phyloP scores from a whole-genome alignment of 2,113 vertebrate genomes.

The Amblyornis subalaris region DNA sequence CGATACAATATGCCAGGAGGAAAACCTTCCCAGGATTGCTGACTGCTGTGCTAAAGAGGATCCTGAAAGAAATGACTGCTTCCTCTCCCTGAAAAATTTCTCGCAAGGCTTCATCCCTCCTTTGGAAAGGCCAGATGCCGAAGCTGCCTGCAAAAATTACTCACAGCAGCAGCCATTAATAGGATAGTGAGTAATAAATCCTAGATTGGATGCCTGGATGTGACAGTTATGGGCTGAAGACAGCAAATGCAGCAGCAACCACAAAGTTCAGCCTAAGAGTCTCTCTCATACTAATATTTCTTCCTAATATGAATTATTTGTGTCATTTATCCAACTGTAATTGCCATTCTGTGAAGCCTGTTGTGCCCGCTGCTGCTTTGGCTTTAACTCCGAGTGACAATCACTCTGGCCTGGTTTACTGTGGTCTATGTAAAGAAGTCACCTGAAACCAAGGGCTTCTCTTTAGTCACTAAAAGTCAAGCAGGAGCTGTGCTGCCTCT shows the following conservation, averaged over 20 bases:
- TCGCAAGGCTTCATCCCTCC: neutral
- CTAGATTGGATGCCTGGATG: rapidly evolving
- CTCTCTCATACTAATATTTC: rapidly evolving
- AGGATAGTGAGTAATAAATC: slow-evolving; percentile 22
- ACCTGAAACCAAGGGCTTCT: neutral
- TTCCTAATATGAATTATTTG: neutral
- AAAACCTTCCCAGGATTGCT: neutral
- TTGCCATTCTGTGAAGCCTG: neutral
- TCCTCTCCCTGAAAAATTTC: slow-evolving; percentile 43
- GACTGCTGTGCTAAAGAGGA: slow-evolving; percentile 51
- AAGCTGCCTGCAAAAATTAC: slow-evolving; percentile 29
- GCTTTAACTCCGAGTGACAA: neutral
- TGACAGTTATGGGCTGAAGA: neutral
- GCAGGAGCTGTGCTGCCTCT: neutral
- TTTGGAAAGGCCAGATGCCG: neutral
- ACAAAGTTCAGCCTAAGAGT: neutral
- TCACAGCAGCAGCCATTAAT: neutral
- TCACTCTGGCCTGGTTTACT: neutral
- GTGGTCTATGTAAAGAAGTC: neutral
- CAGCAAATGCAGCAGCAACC: neutral
- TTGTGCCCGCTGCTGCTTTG: neutral
- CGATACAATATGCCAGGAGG: slow-evolving; percentile 55
- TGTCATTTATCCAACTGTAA: neutral
- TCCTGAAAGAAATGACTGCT: slow-evolving; percentile 36
- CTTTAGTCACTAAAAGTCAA: neutral